Evolutionary conservation across 1,140 invertebrate genomes (phyloP), one percentile per base, ranked within the genome.

Genomic region (Halictus rubicundus): DNA sequence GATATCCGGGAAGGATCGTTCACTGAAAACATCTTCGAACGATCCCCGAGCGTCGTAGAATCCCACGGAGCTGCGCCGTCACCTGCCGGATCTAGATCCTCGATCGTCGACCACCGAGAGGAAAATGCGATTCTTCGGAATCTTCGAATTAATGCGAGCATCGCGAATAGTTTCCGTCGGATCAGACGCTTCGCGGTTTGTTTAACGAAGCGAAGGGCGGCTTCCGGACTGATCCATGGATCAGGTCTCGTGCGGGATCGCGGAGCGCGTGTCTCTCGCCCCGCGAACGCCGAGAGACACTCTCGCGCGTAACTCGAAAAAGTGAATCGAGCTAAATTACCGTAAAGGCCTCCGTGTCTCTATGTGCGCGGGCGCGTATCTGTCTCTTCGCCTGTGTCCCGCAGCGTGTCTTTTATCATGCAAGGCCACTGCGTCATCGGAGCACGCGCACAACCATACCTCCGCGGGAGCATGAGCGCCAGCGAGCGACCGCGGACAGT

Each of bases 351-450:
- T 32, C 12, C 23, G 37, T 78, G 32, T 59, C 23, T 23, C 23
- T 61, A 25, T 21, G 27, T 25, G 8, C 25, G 60, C 78, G 32
- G 59, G 49, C 21, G 46, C 52, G 46, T 63, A 32, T 72, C 16
- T 39, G 64, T 32, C 32, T 12, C 21, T 14, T 65, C 54, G 42
- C 61, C n/a, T 39, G 64, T 32, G 46, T 12, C 21, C 25, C 70
- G 46, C 54, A 27, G 66, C 61, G 71, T 72, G 61, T 77, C 78
- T 87, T 80, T 86, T 82, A 81, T 86, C 80, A 68, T 68, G 78
- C 84, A 86, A 87, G 84, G 85, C 70, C 81, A 86, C 81, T 83
- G 81, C 85, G 85, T 86, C 85, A 85, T 86, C 81, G 46, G 42
- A n/a, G 42, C 54, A 21, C 54, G 54, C 54, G 54, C 54, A 57